phyloP scores from a whole-genome alignment of 2,888 invertebrate genomes.

The Lucinisca nassula region DNA sequence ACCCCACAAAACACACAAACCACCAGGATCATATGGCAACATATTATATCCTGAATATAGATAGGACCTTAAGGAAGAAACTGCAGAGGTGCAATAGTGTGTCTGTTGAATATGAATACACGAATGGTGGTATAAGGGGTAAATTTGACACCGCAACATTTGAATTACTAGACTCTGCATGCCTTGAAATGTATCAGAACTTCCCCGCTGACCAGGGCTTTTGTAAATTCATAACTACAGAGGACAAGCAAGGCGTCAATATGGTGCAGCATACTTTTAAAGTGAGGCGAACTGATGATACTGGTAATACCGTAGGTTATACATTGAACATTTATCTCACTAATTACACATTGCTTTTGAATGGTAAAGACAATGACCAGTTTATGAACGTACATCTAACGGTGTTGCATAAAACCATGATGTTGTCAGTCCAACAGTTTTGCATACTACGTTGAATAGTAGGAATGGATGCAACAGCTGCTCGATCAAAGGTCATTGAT shows the following conservation, averaged over 20 bases:
- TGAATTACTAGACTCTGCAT: background rate
- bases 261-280: background rate
- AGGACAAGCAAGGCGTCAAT: background rate
- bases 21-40: background rate
- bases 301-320: background rate
- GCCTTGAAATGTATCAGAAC: background rate
- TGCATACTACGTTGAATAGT: background rate
- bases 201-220: background rate
- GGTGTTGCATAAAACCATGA: background rate
- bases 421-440: background rate
- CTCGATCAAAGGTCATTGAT: too few relatives aligned
- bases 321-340: background rate
- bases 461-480: too few relatives aligned
- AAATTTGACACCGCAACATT: background rate
- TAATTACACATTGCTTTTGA: background rate
- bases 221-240: background rate
- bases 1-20: background rate
- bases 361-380: background rate
- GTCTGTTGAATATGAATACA: background rate
- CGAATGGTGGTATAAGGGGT: background rate
- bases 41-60: background rate
- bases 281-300: background rate
- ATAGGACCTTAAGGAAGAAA: background rate
- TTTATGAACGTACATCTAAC: background rate
- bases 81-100: background rate